A percentile compares a stretch with the other conserved stretches of the same genome.
Conservation (phyloP, 1,140 invertebrate species). For the Drosophila hydei region DNA sequence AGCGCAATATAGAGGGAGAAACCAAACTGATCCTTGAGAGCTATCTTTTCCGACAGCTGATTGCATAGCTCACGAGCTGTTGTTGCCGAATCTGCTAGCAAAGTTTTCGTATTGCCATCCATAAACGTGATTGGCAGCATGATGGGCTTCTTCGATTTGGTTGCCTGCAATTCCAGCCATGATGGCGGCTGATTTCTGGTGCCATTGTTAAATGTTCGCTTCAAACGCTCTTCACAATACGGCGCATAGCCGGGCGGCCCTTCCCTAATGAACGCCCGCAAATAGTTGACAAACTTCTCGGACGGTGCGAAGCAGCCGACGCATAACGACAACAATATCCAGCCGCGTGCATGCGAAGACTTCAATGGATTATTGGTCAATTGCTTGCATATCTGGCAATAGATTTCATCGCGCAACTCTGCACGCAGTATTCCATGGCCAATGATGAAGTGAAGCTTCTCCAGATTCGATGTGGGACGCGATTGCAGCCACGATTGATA, state of each 20-base stretch:
- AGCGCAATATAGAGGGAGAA: constrained; percentile 99
- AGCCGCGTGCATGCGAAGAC: constrained; percentile 97
- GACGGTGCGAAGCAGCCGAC: constrained; percentile 99
- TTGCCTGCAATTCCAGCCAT: constrained; percentile 98
- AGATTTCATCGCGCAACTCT: constrained; percentile 98
- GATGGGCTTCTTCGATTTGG: constrained; percentile 99
- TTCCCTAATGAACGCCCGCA: constrained; percentile 94
- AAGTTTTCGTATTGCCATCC: constrained; percentile 99
- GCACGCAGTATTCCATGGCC: constrained; percentile 98
- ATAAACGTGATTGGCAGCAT: constrained; percentile 99
- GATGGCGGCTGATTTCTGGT: constrained; percentile 99
- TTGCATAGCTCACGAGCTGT: constrained; percentile 98
- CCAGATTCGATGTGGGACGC: constrained; percentile 97
- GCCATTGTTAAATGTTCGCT: constrained; percentile 98
- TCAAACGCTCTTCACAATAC: constrained; percentile 97
- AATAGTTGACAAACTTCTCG: constrained; percentile 96
- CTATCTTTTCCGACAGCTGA: constrained; percentile 98
- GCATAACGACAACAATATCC: constrained; percentile 98
- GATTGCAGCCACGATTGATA: constrained; percentile 98
- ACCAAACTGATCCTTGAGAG: constrained; percentile 97
- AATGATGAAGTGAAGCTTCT: constrained; percentile 99
- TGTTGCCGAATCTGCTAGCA: constrained; percentile 98
- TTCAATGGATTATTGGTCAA: constrained; percentile 98
- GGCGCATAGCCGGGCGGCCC: constrained; percentile 97
- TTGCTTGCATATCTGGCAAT: constrained; percentile 99